Percentiles rank a stretch among this genome's conserved stretches.
These are phyloP conservation scores for Indicator indicator DNA, from an alignment of 2,113 vertebrate species.

Conservation along the genomic window DNA sequence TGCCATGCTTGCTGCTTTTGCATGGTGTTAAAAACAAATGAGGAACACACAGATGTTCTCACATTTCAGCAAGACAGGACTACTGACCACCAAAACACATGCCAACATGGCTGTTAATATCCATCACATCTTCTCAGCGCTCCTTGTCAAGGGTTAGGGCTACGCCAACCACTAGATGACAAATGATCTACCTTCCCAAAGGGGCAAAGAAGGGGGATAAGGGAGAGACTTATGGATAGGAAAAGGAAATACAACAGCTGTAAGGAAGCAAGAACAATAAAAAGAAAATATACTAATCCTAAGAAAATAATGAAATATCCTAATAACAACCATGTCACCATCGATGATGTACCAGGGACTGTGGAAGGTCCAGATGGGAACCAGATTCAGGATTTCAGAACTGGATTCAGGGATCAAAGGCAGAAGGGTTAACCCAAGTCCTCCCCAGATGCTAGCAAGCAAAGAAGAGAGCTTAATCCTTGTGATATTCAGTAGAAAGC, in stretches of 20 bases:
- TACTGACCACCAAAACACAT: accelerated
- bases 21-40: accelerated
- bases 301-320: neutral
- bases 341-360: neutral
- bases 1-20: accelerated
- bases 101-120: accelerated
- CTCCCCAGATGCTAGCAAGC: neutral
- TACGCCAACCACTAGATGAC: neutral
- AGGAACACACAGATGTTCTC: no score
- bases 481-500: no score
- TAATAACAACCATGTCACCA: neutral
- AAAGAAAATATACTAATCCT: neutral
- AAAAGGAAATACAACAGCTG: neutral
- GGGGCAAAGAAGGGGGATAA: neutral
- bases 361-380: neutral
- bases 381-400: no score
- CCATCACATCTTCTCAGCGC: no score
- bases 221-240: neutral
- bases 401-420: neutral
- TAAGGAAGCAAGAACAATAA: neutral
- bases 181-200: neutral
- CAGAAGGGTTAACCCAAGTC: neutral
- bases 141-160: neutral
- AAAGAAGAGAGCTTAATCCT: neutral
- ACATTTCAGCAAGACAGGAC: neutral